phyloP scores from a whole-genome alignment of 2,888 invertebrate genomes.

The Leucophora obtusa region DNA sequence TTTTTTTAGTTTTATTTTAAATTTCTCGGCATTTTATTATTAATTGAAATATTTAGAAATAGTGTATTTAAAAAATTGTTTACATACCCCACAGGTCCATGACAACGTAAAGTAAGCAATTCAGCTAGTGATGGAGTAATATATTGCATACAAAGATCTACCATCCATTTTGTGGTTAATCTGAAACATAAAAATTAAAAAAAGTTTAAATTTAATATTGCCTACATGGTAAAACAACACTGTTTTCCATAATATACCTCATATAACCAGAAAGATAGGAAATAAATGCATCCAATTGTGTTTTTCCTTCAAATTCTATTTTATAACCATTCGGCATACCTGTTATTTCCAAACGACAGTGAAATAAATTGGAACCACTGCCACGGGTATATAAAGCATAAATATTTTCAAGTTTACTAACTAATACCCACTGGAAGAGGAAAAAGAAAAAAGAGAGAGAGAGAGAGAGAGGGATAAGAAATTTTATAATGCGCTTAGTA shows the following conservation, averaged over 20 bases:
- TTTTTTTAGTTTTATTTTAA: too few species aligned
- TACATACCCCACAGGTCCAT: conserved; percentile 92
- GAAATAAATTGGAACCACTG: conserved; percentile 79
- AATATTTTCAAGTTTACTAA: conserved; percentile 90
- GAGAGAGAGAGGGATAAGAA: neutral
- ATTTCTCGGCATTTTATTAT: too few species aligned
- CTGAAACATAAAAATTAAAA: conserved; percentile 75
- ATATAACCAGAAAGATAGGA: conserved; percentile 92
- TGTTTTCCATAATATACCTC: conserved; percentile 77
- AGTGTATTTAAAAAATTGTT: neutral
- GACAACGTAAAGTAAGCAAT: conserved; percentile 87
- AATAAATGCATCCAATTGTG: conserved; percentile 86
- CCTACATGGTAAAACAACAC: neutral
- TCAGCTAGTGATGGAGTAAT: conserved; percentile 88
- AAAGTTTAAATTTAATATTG: neutral
- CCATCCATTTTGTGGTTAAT: conserved; percentile 92
- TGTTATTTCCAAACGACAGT: conserved; percentile 85
- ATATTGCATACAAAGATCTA: conserved; percentile 91
- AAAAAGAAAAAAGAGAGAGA: too few species aligned
- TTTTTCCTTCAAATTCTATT: conserved; percentile 72
- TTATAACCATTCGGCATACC: conserved; percentile 79
- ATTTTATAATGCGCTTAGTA: neutral
- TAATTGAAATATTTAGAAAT: too few species aligned
- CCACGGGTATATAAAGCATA: conserved; percentile 88
- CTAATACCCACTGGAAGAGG: conserved; percentile 82